phyloP scores from a whole-genome alignment of 2,888 invertebrate genomes.

The Eilema caniola region DNA sequence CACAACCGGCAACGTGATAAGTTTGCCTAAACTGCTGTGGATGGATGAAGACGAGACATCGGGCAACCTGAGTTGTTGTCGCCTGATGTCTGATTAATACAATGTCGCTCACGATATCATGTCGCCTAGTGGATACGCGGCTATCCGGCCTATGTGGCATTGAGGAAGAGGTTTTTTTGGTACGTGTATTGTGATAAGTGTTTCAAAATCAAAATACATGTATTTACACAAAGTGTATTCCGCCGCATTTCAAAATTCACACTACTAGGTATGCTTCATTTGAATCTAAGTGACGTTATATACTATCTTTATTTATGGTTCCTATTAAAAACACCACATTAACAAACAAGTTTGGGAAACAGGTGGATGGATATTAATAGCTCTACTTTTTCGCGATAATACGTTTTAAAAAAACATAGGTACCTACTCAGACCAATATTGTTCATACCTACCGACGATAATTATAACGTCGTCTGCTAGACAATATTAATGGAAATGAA shows the following conservation, averaged over 20 bases:
- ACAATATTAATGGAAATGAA: conserved; percentile 10
- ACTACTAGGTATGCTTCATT: not conserved
- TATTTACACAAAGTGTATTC: not conserved
- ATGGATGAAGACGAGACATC: too few relatives aligned
- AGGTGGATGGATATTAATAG: not conserved
- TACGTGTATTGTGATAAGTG: too few relatives aligned
- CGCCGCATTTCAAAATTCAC: not conserved
- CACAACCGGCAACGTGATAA: too few relatives aligned
- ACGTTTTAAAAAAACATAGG: not conserved
- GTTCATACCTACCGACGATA: not conserved
- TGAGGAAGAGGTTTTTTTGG: too few relatives aligned
- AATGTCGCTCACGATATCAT: too few relatives aligned
- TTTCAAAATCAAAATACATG: too few relatives aligned
- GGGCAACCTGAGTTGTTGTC: too few relatives aligned
- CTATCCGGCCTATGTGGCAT: too few relatives aligned
- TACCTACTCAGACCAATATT: not conserved
- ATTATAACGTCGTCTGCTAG: not conserved
- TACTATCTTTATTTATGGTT: not conserved
- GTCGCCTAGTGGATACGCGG: too few relatives aligned
- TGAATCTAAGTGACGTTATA: not conserved
- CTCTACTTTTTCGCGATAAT: not conserved
- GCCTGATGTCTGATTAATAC: too few relatives aligned
- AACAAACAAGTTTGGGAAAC: not conserved
- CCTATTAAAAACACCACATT: not conserved
- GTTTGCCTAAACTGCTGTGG: too few relatives aligned